Evolutionary conservation across 2,113 vertebrate species (phyloP).

Genomic region (Illadopsis cleaveri): DNA sequence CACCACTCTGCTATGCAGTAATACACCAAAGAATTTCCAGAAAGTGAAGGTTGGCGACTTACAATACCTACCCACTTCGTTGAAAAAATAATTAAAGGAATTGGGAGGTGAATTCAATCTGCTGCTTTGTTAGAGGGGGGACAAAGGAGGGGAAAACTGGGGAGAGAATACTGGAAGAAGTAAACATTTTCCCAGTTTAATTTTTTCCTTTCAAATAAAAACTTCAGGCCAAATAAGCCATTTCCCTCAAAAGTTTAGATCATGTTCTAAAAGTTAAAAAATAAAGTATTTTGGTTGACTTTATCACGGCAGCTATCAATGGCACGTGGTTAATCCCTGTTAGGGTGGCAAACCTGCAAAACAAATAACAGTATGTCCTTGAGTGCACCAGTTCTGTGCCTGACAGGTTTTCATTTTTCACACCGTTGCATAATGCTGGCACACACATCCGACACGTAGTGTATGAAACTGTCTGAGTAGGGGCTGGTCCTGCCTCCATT

Average conservation of each 20-base stretch:
- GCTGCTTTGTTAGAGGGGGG: not conserved
- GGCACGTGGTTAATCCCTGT: constrained; percentile 28
- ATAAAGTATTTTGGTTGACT: not conserved
- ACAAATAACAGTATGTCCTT: constrained; percentile 63
- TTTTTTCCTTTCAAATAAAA: not conserved
- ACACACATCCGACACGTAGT: not conserved
- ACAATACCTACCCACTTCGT: not conserved
- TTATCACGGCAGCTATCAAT: constrained; percentile 9
- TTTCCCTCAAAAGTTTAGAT: not conserved
- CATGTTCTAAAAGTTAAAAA: not conserved
- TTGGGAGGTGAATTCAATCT: not conserved
- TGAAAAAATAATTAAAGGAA: constrained; percentile 20
- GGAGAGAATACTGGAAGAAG: not conserved
- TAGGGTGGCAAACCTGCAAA: constrained; percentile 33
- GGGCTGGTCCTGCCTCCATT: not conserved
- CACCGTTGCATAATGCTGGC: constrained; percentile 39
- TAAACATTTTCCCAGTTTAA: not conserved
- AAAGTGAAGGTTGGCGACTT: constrained; percentile 55
- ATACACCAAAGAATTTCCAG: constrained; percentile 84
- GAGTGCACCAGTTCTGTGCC: constrained; percentile 29
- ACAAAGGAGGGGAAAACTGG: not conserved
- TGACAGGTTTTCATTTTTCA: constrained; percentile 49
- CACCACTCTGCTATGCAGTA: constrained; percentile 77
- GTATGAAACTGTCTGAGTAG: constrained; percentile 1
- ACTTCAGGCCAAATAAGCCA: not conserved